These are phyloP conservation scores for Cyanoderma ruficeps DNA, from an alignment of 2,113 vertebrate species.

Conservation along the genomic window DNA sequence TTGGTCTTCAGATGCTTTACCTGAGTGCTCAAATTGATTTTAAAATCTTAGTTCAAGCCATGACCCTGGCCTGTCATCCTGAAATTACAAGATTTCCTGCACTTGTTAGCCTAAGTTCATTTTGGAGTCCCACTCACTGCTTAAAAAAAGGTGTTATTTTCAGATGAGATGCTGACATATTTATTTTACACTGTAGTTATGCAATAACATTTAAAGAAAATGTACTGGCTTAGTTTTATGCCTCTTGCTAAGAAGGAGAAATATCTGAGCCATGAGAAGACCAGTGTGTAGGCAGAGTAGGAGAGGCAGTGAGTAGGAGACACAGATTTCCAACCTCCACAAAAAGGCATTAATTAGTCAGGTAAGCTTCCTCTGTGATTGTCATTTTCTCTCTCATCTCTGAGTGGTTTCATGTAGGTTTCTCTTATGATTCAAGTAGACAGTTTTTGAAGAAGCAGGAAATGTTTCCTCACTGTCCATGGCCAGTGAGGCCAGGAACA, in stretches of 20 bases:
- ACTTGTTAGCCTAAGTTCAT: background rate
- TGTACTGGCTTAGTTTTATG: background rate
- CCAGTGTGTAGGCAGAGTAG: background rate
- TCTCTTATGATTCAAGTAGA: background rate
- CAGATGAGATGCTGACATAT: background rate
- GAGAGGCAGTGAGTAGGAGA: background rate
- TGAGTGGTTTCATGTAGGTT: background rate
- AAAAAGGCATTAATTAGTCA: constrained; percentile 22
- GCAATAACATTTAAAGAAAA: background rate
- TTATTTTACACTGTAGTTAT: background rate
- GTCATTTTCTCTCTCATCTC: background rate
- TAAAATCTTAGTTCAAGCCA: background rate
- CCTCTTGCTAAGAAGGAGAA: background rate
- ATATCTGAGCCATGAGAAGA: background rate
- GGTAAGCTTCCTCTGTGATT: background rate
- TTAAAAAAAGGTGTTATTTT: background rate
- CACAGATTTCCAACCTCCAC: background rate
- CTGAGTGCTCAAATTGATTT: background rate
- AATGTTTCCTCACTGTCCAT: background rate
- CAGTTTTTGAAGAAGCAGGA: background rate
- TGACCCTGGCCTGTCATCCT: background rate
- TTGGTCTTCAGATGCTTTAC: background rate
- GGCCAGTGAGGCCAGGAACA: background rate
- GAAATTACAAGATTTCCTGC: background rate
- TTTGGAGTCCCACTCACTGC: background rate